These are phyloP conservation scores for Cloeon dipterum DNA, from an alignment of 2,888 invertebrate genomes.

Conservation along the genomic window DNA sequence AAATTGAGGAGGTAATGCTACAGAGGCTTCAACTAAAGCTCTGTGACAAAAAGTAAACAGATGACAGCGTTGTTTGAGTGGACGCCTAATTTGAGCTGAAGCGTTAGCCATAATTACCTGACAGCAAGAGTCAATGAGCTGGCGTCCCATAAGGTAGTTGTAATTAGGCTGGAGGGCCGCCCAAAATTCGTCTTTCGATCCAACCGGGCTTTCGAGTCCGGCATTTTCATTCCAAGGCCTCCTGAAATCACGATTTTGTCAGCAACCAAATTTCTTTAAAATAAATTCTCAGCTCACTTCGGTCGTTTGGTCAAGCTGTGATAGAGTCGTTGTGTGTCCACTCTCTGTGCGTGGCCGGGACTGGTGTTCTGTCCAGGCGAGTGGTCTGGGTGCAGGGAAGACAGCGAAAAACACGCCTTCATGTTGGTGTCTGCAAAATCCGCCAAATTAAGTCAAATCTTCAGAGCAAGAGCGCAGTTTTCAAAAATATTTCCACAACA, in stretches of 20 bases:
- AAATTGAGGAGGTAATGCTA: too few relatives aligned
- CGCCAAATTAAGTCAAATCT: background rate
- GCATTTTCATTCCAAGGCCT: background rate
- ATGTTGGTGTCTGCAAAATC: constrained; percentile 39
- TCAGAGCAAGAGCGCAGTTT: background rate
- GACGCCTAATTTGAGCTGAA: too few relatives aligned
- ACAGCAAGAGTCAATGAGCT: constrained; percentile 65
- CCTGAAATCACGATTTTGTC: background rate
- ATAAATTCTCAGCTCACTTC: constrained; percentile 27
- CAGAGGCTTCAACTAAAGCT: too few relatives aligned
- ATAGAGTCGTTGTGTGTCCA: constrained; percentile 35
- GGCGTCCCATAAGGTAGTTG: constrained; percentile 87
- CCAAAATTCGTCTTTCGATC: constrained; percentile 69
- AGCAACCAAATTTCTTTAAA: background rate
- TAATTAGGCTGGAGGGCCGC: constrained; percentile 76
- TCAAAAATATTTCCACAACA: background rate
- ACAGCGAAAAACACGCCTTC: constrained; percentile 61
- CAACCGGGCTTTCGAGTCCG: background rate
- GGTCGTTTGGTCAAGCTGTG: constrained; percentile 58
- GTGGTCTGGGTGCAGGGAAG: constrained; percentile 41
- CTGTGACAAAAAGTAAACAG: too few relatives aligned
- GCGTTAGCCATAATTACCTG: too few relatives aligned
- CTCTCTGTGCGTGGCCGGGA: background rate
- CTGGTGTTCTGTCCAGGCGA: background rate
- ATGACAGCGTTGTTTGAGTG: too few relatives aligned